Evolutionary conservation across 2,888 invertebrate species (phyloP), one percentile per base, ranked within the genome.

Genomic region (Eremobia ochroleuca): DNA sequence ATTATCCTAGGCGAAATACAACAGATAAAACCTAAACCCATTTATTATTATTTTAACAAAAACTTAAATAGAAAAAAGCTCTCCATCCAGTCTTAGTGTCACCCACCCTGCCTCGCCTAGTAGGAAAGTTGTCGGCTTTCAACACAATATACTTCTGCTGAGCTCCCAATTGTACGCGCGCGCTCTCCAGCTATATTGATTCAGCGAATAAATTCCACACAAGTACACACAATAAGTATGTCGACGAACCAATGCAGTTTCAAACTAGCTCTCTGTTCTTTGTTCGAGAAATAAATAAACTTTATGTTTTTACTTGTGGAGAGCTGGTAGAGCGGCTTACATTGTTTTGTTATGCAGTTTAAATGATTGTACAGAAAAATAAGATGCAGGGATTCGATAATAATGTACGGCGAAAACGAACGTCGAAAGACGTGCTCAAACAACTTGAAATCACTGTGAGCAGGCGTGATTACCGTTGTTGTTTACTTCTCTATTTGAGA

Each of bases 141-240:
- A 64, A 67, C 77, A 87, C 85, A 82, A 82, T 81, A 76, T 76
- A 79, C 55, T 85, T 77, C 73, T 77, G 69, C 66, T 37, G 40
- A 58, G 75, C 34, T 76, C 79, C 79, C 87, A 80, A 85, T 84
- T 62, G 87, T 74, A 62, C 62, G 13, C 40, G 31, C 58, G 68
- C 31, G 31, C 65, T 31, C 49, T 34, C 28, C 55, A 28, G 73
- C 85, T 46, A 76, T 82, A 87, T 87, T 87, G 89, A 85, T 85
- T 87, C 77, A 73, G 72, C 73, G 79, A 79, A 87, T 87, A 89
- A 81, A 79, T 87, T 82, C 79, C 52, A 75, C 81, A 66, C 87
- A 83, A 86, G 77, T 67, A 73, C 67, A 73, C 70, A 73, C 75
- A 76, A 85, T 85, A 87, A 88, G 79, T 79, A 77, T 74, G 77